Base-by-base conservation (phyloP, 1,140 invertebrate species). In the Cotesia typhae region DNA sequence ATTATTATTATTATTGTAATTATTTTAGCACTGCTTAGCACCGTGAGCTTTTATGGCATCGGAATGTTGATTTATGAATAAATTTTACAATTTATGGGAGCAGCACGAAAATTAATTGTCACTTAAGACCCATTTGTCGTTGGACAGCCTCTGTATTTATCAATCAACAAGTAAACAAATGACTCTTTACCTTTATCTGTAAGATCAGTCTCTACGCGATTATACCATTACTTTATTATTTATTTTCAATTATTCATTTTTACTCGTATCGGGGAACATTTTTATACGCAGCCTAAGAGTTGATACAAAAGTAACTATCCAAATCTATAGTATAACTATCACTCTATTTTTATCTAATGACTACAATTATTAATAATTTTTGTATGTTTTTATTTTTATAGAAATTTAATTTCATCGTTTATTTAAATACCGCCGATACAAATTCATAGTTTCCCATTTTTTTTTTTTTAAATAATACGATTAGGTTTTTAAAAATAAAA, bases 281-380 rank as follows among this genome's bases (percentile, higher is more conserved):
- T 68, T 57, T 14, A 28, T 59, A 38, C 20, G 53, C 17, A 14
- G 41, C 41, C 41, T 47, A 47, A 47, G 28, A 47, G 41, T 47
- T 47, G 4, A 47, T 47, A 47, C 41, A 47, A 47, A 47, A 47
- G 41, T 47, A 47, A 47, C 41, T 47, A 47, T 47, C 41, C 6
- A 47, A 9, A 47, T 47, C 41, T 47, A 47, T 79, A 81, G 66
- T 63, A 76, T 78, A 72, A 71, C 74, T 63, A 79, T 74, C 6
- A 55, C 38, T 52, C 71, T 68, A 73, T 70, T 38, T 41, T 51
- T 55, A 63, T 71, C 41, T 35, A 71, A 68, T 73, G 20, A 60
- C 63, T 68, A 69, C 64, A 68, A 74, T 66, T 75, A 75, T 61
- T 70, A 38, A 63, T 61, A 72, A 75, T 73, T 57, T 74, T 17